These are phyloP conservation scores for Entomobrya proxima DNA, from an alignment of 2,888 invertebrate genomes.

Conservation along the genomic window DNA sequence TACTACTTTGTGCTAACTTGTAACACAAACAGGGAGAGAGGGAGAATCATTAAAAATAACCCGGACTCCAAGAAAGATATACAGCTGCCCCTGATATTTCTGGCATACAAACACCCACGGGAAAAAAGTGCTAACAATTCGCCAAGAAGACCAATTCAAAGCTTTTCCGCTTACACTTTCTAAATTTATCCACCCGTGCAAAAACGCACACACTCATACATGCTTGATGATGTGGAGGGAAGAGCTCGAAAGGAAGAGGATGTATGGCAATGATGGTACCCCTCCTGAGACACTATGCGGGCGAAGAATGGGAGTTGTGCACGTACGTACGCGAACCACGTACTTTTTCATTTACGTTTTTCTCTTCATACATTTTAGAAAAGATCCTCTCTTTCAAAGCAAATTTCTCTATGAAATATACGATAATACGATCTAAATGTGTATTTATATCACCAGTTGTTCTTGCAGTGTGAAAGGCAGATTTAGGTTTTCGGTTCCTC, in stretches of 20 bases:
- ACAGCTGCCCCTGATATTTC: slow-evolving; percentile 74
- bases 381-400: too few species aligned
- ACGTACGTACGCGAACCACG: too few species aligned
- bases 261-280: too few species aligned
- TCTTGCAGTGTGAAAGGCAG: background rate
- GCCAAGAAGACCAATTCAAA: slow-evolving; percentile 69
- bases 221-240: background rate
- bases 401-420: too few species aligned
- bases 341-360: too few species aligned
- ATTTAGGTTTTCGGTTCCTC: slow-evolving; percentile 11
- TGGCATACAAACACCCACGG: slow-evolving; percentile 72
- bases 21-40: background rate
- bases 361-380: too few species aligned
- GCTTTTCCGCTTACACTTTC: slow-evolving; percentile 73
- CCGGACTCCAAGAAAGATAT: slow-evolving; percentile 64
- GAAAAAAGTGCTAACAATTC: slow-evolving; percentile 72
- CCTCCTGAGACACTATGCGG: too few species aligned
- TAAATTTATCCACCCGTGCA: slow-evolving; percentile 71
- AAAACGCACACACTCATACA: slow-evolving; percentile 27
- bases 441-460: background rate
- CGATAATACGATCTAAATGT: too few species aligned
- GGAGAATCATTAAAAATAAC: slow-evolving; percentile 70
- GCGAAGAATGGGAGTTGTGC: too few species aligned
- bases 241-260: background rate
- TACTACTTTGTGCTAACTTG: slow-evolving; percentile 20